Conservation (phyloP, 1,140 invertebrate genomes). For the Drosophila mojavensis region DNA sequence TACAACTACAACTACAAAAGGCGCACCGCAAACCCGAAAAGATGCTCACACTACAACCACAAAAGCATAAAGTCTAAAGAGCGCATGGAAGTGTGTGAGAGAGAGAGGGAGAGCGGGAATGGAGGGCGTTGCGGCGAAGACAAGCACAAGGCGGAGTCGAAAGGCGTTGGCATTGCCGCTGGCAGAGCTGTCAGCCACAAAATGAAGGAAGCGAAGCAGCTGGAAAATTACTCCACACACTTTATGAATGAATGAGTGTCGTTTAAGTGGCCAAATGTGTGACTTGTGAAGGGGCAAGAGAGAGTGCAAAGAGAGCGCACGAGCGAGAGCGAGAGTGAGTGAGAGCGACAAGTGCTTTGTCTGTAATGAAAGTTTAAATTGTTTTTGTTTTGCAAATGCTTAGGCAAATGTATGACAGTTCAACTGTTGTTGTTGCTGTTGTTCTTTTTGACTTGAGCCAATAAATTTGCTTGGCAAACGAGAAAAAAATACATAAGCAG, state of each 20-base stretch:
- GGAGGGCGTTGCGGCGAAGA: not conserved
- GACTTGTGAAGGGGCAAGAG: not conserved
- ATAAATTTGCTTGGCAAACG: constrained; percentile 57
- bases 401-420: constrained; percentile 40
- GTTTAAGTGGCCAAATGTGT: constrained; percentile 62
- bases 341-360: constrained; percentile 39
- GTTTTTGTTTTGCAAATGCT: constrained; percentile 55
- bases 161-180: constrained; percentile 12
- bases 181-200: constrained; percentile 12
- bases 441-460: constrained; percentile 34
- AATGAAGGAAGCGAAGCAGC: constrained; percentile 57
- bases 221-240: constrained; percentile 69
- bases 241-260: constrained; percentile 74
- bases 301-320: not conserved
- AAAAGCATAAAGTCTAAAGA: constrained; percentile 26
- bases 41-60: constrained; percentile 13
- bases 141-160: constrained; percentile 23
- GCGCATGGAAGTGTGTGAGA: not conserved
- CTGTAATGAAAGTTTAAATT: constrained; percentile 77
- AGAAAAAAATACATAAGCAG: constrained; percentile 30
- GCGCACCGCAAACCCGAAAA: not conserved
- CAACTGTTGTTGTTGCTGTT: constrained; percentile 7
- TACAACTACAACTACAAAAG: constrained; percentile 22
- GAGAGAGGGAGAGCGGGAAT: not conserved
- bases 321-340: not conserved